A percentile compares a stretch with the other conserved stretches of the same genome.
phyloP scores from a whole-genome alignment of 2,797 vertebrate genomes.

The Clarias pachynema region DNA sequence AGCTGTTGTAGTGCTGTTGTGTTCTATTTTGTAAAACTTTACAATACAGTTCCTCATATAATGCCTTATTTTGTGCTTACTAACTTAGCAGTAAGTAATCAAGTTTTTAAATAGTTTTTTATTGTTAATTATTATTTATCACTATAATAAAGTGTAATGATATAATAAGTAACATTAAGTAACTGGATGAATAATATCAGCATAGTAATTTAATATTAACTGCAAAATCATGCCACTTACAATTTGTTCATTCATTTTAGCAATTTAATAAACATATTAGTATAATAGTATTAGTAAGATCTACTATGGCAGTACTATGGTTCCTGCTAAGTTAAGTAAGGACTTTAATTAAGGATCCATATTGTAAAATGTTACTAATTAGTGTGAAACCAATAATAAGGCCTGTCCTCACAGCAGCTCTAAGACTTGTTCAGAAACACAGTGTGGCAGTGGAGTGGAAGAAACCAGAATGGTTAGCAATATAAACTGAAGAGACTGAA shows the following conservation, averaged over 20 bases:
- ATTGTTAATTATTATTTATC: too few species aligned
- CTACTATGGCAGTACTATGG: background rate
- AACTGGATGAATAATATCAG: background rate
- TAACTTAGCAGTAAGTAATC: background rate
- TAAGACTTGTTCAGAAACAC: conserved; percentile 40
- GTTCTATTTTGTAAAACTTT: conserved; percentile 4
- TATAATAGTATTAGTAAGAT: background rate
- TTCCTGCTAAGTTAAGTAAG: background rate
- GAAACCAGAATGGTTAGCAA: conserved; percentile 32
- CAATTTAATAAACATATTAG: background rate
- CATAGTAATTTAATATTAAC: background rate
- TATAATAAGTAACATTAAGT: background rate
- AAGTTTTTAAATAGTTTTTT: too few species aligned
- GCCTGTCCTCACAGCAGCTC: conserved; percentile 41
- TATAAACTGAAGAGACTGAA: conserved; percentile 32
- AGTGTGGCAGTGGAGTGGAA: conserved; percentile 43
- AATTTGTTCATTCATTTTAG: background rate
- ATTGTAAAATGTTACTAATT: conserved; percentile 19
- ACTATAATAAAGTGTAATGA: background rate
- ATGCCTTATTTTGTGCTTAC: background rate
- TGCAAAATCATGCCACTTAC: background rate
- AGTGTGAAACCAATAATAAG: conserved; percentile 43
- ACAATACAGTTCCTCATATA: background rate
- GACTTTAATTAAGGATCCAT: background rate
- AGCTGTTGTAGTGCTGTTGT: background rate